phyloP scores from a whole-genome alignment of 2,888 invertebrate genomes.

The Xylota segnis region DNA sequence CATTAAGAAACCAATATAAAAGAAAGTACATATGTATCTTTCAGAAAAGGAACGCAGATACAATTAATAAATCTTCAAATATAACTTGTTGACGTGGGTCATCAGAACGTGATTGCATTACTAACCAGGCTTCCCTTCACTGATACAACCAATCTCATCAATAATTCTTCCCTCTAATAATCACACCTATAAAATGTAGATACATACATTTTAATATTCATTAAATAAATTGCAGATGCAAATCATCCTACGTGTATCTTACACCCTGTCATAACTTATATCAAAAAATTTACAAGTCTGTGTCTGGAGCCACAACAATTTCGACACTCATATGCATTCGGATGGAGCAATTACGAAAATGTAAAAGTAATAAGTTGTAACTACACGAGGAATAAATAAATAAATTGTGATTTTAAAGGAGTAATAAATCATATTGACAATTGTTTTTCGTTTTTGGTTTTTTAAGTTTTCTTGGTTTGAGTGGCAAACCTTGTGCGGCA shows the following conservation, averaged over 20 bases:
- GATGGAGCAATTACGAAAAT: conserved; percentile 20
- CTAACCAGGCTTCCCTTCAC: conserved; percentile 9
- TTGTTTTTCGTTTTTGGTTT: too few species aligned
- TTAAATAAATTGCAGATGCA: conserved; percentile 57
- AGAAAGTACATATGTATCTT: not conserved
- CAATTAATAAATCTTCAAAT: conserved; percentile 18
- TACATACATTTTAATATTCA: conserved; percentile 51
- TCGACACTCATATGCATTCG: conserved; percentile 1
- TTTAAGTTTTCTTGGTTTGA: too few species aligned
- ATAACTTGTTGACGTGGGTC: conserved; percentile 44
- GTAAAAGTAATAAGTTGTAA: conserved; percentile 17
- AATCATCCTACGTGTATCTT: conserved; percentile 41
- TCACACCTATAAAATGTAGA: conserved; percentile 40
- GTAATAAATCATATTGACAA: not conserved
- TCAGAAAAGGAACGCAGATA: not conserved
- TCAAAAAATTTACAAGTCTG: conserved; percentile 8
- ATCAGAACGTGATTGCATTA: conserved; percentile 47
- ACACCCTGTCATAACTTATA: conserved; percentile 30
- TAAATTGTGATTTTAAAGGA: too few species aligned
- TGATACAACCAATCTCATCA: conserved; percentile 34
- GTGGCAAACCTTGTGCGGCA: too few species aligned
- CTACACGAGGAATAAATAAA: conserved; percentile 1
- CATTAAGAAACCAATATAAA: not conserved
- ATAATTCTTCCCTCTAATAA: conserved; percentile 44
- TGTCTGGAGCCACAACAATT: not conserved